Evolutionary conservation across 30 jellyfish, hydroid and myxozoan species (phyloP), one percentile per base, ranked within the genome.

Genomic region (Clytia hemisphaerica): DNA sequence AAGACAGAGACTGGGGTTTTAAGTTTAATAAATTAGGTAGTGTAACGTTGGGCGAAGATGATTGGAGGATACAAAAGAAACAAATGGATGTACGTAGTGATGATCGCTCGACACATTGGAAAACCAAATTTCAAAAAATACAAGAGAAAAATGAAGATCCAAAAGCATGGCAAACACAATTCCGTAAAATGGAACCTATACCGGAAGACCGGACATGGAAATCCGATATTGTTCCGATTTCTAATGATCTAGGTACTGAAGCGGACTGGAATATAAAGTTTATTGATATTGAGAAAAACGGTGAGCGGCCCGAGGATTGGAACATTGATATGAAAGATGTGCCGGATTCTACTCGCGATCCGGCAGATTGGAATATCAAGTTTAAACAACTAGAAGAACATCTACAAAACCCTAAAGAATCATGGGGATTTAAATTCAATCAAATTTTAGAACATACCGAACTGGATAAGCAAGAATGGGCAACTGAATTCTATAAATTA

Each of bases 101-200:
- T 57, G 70, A 57, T 45, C 70, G 70, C 44, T 1, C 26, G 32
- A 57, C 70, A 57, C 70, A 57, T 57, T 57, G 70, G 70, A 57
- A 57, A 9, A 57, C 70, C 44, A 31, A n/a, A 44, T 57, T 57
- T 57, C 25, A 21, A 32, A 4, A 57, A 9, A 57, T 57, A 37
- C 44, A 2, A 21, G 30, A 57, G 16, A 26, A 57, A 37, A 25
- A 21, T 31, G 38, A n/a, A 6, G 0, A 10, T 57, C 16, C 30
- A 32, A 32, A 57, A 9, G 70, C 16, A 0, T 57, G 70, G 70
- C 25, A 57, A 16, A 1, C 70, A n/a, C 25, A 31, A 57, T 16
- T 57, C 25, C 42, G 19, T 9, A 57, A 57, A 57, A 57, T 57
- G 7, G 36, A 37, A 16, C 70, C 70, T 14, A 22, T 57, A 32